phyloP scores from a whole-genome alignment of 2,797 vertebrate species.

The Arnoldichthys spilopterus region DNA sequence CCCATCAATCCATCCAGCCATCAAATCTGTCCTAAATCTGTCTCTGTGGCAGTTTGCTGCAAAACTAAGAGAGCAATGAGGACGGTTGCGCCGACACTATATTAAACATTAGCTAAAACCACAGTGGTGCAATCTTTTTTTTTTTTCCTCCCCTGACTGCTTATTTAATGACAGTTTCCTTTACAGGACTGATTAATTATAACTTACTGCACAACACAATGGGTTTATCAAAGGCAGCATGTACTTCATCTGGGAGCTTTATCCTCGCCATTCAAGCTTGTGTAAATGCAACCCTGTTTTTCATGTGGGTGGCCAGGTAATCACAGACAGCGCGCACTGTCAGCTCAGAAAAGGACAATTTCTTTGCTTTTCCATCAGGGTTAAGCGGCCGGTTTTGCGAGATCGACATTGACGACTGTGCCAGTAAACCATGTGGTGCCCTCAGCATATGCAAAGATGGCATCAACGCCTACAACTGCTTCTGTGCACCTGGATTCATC shows the following conservation, averaged over 20 bases:
- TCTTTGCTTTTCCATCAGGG: constrained; percentile 66
- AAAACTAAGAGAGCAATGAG: not conserved
- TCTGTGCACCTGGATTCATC: constrained; percentile 88
- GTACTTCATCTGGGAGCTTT: not conserved
- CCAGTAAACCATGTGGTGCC: constrained; percentile 78
- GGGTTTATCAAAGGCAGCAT: not conserved
- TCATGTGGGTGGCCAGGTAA: not conserved
- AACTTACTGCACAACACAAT: not conserved
- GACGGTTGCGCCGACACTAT: not conserved
- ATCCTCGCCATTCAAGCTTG: not conserved
- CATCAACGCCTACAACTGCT: constrained; percentile 77
- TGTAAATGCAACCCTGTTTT: too few species aligned
- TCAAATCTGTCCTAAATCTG: constrained; percentile 7
- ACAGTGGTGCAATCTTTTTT: too few species aligned
- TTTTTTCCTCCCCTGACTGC: not conserved
- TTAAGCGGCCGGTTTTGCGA: constrained; percentile 83
- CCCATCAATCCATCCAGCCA: constrained; percentile 20
- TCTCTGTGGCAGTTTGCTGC: not conserved
- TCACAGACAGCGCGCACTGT: not conserved
- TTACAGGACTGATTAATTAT: not conserved
- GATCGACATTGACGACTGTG: constrained; percentile 70
- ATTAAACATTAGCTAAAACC: not conserved
- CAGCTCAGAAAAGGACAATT: not conserved
- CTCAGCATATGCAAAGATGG: constrained; percentile 82
- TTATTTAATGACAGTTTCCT: not conserved